Percentiles rank a stretch among this genome's conserved stretches.
These are phyloP conservation scores for Cheirogaleus major DNA, from an alignment of 2,797 vertebrate genomes.

Conservation along the genomic window DNA sequence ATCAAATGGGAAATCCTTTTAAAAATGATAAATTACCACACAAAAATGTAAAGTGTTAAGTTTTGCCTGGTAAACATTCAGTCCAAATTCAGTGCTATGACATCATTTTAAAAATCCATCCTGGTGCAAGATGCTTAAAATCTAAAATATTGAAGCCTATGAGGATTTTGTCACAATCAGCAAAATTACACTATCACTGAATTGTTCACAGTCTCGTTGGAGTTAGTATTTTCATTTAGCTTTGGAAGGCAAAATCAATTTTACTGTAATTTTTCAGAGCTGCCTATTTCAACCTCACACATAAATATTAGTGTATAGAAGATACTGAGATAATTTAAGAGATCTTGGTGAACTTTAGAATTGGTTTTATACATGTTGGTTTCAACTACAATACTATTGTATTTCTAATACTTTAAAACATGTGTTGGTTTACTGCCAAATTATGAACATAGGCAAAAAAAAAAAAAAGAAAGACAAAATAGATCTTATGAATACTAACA, in stretches of 20 bases:
- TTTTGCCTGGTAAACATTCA: not conserved
- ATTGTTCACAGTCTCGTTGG: not conserved
- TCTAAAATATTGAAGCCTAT: not conserved
- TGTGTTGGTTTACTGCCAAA: not conserved
- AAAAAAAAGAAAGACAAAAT: not conserved
- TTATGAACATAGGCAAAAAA: not conserved
- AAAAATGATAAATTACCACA: not conserved
- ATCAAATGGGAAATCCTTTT: not conserved
- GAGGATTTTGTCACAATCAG: not conserved
- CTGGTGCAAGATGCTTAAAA: not conserved
- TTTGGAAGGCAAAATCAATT: constrained; percentile 46
- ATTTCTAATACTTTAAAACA: not conserved
- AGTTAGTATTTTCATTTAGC: constrained; percentile 17
- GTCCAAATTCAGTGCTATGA: not conserved
- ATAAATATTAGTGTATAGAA: not conserved
- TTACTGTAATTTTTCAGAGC: not conserved
- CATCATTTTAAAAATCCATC: not conserved
- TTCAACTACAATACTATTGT: not conserved
- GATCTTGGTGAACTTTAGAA: not conserved
- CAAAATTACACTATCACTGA: not conserved
- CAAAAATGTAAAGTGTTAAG: not conserved
- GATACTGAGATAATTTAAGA: not conserved
- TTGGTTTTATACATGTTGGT: not conserved
- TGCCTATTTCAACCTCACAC: not conserved
- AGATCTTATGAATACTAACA: not conserved